Evolutionary conservation across 2,113 vertebrate genomes (phyloP).

Genomic region (Mobula hypostoma): DNA sequence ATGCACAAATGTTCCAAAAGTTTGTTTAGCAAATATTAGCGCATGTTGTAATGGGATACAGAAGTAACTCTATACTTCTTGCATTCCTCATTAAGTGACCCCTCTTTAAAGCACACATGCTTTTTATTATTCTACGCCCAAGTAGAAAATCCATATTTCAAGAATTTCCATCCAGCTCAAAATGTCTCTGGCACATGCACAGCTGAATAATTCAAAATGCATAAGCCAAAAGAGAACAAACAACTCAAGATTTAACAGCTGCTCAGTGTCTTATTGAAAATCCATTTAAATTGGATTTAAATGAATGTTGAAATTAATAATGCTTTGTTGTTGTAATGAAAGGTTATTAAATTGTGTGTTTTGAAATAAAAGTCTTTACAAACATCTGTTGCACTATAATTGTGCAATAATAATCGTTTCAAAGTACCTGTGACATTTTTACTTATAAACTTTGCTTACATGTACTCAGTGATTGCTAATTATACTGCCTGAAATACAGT

Average conservation of each 20-base stretch:
- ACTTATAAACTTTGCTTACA: neutral
- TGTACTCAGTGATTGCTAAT: conserved; percentile 20
- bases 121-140: conserved; percentile 78
- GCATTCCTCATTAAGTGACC: conserved; percentile 71
- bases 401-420: conserved; percentile 11
- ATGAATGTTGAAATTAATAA: conserved; percentile 32
- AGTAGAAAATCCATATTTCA: conserved; percentile 69
- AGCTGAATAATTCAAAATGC: conserved; percentile 49
- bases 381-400: conserved; percentile 7
- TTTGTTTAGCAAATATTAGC: conserved; percentile 69
- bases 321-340: neutral
- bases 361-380: conserved; percentile 7
- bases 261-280: conserved; percentile 35
- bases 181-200: conserved; percentile 63
- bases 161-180: conserved; percentile 69
- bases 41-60: conserved; percentile 78
- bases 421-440: neutral
- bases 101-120: conserved; percentile 71
- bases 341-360: conserved; percentile 14
- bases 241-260: conserved; percentile 44
- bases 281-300: conserved; percentile 31
- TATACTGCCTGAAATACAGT: neutral
- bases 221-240: conserved; percentile 49
- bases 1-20: conserved; percentile 59
- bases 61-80: conserved; percentile 64